Percentiles rank a stretch among this genome's conserved stretches.
Conservation (phyloP, 2,113 vertebrate species). For the Tyto alba region DNA sequence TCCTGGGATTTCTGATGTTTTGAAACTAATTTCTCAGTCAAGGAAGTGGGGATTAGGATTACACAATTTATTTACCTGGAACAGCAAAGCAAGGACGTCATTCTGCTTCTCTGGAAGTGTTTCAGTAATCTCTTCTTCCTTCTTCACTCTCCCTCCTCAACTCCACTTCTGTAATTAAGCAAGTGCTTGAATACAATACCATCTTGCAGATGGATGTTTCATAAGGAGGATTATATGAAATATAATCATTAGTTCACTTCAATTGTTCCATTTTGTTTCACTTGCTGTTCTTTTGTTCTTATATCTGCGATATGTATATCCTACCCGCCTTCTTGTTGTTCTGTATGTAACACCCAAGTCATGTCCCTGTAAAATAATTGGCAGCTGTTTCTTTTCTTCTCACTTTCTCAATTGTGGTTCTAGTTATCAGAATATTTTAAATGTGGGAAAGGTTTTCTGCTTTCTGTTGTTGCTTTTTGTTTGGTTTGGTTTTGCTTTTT, state of each 20-base stretch:
- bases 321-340: neutral
- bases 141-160: accelerated
- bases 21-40: neutral
- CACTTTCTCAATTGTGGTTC: neutral
- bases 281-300: neutral
- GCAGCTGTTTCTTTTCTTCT: neutral
- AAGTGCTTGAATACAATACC: neutral
- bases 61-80: neutral
- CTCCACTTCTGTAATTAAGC: neutral
- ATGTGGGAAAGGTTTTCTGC: neutral
- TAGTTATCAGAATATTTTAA: neutral
- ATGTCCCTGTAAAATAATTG: neutral
- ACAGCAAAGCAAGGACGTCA: neutral
- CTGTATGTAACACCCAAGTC: neutral
- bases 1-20: neutral
- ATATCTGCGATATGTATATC: neutral
- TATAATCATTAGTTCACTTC: neutral
- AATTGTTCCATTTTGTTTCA: neutral
- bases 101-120: neutral
- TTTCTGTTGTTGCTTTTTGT: neutral
- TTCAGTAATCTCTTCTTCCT: neutral
- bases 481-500: neutral
- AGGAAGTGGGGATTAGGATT: neutral
- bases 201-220: neutral
- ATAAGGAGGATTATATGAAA: neutral